phyloP scores from a whole-genome alignment of 2,888 invertebrate species.

The Cephus pulcher region DNA sequence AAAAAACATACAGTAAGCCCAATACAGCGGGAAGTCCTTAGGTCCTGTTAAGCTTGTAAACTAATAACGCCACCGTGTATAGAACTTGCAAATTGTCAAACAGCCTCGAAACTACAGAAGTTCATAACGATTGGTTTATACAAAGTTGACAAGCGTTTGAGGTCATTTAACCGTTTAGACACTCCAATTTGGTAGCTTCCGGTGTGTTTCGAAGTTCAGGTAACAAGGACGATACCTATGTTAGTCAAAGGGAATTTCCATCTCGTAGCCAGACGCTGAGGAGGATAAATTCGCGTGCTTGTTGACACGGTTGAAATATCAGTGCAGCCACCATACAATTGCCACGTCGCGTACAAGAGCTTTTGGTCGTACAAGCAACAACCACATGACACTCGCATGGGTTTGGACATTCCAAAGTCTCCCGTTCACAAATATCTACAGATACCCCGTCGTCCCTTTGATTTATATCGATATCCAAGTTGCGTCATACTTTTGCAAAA shows the following conservation, averaged over 20 bases:
- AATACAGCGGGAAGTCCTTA: background rate
- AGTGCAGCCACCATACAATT: slow-evolving; percentile 24
- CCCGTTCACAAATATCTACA: background rate
- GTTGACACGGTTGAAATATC: slow-evolving; percentile 50
- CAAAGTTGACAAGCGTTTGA: slow-evolving; percentile 6
- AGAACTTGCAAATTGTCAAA: background rate
- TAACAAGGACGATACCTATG: slow-evolving; percentile 26
- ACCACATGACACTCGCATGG: background rate
- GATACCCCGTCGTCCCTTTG: background rate
- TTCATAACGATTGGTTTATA: slow-evolving; percentile 21
- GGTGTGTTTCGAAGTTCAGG: background rate
- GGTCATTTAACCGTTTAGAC: slow-evolving; percentile 9
- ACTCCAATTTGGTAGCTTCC: background rate
- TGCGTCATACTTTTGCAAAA: background rate
- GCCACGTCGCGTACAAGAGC: background rate
- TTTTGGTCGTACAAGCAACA: background rate
- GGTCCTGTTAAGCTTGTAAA: background rate
- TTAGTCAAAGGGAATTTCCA: slow-evolving; percentile 53
- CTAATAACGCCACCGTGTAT: background rate
- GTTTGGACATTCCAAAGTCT: background rate
- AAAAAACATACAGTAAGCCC: too few species aligned
- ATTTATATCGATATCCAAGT: background rate
- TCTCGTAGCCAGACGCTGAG: slow-evolving; percentile 37
- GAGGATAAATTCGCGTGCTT: slow-evolving; percentile 13
- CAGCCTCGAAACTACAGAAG: background rate